Percentiles rank a stretch among this genome's conserved stretches.
These are phyloP conservation scores for Eublepharis macularius DNA, from an alignment of 2,113 vertebrate genomes.

Conservation along the genomic window DNA sequence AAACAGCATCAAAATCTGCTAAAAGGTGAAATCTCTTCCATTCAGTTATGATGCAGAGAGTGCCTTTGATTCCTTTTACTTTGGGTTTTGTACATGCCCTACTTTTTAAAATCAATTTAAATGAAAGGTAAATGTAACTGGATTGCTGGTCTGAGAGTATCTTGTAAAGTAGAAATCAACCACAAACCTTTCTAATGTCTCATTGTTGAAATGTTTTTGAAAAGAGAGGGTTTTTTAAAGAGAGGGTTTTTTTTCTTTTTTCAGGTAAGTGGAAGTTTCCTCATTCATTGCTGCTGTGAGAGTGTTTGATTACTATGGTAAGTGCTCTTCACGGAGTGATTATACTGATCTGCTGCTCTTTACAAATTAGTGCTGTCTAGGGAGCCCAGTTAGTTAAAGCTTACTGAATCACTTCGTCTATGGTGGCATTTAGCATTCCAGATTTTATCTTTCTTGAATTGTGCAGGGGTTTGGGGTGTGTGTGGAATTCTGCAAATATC, in stretches of 20 bases:
- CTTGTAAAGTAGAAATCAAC: neutral
- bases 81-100: neutral
- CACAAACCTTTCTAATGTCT: neutral
- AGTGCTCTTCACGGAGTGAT: slow-evolving; percentile 59
- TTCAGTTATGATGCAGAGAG: neutral
- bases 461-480: neutral
- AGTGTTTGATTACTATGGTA: slow-evolving; percentile 67
- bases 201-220: neutral
- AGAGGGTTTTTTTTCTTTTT: slow-evolving; percentile 40
- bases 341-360: slow-evolving; percentile 25
- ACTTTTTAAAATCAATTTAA: neutral
- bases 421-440: neutral
- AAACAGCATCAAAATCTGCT: neutral
- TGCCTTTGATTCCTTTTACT: neutral
- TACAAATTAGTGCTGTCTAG: slow-evolving; percentile 34
- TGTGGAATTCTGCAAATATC: neutral
- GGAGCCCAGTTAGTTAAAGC: slow-evolving; percentile 2
- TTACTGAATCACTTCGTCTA: neutral
- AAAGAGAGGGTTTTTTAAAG: neutral
- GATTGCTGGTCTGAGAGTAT: neutral
- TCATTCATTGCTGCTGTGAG: slow-evolving; percentile 56
- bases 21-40: neutral
- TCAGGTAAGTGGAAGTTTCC: slow-evolving; percentile 79
- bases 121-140: neutral
- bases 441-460: neutral